Conservation (phyloP, 2,113 vertebrate genomes). For the Trichechus manatus region DNA sequence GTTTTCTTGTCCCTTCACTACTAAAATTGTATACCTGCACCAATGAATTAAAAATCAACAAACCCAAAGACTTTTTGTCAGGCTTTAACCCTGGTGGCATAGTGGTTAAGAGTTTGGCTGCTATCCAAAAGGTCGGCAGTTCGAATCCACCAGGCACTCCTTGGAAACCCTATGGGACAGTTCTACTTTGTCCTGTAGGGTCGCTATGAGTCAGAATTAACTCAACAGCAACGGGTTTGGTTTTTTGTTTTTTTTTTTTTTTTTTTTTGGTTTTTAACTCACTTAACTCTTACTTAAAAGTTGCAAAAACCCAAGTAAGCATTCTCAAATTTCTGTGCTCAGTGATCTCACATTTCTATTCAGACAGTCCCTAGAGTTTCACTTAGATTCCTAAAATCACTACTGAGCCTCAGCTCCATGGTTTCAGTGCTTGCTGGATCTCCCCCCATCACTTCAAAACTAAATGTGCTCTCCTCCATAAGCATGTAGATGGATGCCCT, state of each 20-base stretch:
- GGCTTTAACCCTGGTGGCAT: no score
- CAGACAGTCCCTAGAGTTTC: background rate
- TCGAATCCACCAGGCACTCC: no score
- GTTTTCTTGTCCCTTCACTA: background rate
- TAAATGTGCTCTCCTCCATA: background rate
- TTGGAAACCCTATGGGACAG: no score
- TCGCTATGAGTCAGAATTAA: no score
- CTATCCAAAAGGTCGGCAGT: no score
- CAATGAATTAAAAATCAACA: constrained; percentile 6
- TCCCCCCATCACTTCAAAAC: background rate
- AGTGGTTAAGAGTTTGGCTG: no score
- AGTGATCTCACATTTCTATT: background rate
- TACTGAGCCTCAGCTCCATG: background rate
- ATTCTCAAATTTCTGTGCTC: background rate
- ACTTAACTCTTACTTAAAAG: background rate
- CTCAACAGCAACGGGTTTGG: no score
- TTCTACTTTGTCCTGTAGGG: no score
- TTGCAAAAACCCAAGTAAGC: background rate
- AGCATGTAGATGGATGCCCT: background rate
- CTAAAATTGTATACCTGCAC: background rate
- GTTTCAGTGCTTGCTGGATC: background rate
- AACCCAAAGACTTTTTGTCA: background rate
- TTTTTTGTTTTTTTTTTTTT: no score
- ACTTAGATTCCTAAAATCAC: background rate
- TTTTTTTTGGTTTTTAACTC: background rate